These are phyloP conservation scores for Leptodirus hochenwartii DNA, from an alignment of 2,888 invertebrate species.

Conservation along the genomic window DNA sequence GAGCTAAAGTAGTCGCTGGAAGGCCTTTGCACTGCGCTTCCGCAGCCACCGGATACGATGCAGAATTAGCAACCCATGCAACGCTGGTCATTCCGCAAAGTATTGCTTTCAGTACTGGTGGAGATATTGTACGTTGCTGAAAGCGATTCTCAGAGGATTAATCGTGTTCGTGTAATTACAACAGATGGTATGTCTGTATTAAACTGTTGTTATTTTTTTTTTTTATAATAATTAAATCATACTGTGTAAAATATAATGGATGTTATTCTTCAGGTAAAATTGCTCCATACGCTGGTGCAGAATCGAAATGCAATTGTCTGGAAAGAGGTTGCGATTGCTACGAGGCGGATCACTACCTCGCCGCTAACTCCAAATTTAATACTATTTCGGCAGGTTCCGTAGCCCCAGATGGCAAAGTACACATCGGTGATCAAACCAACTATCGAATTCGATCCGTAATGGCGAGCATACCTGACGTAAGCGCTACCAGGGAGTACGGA, in stretches of 20 bases:
- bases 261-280: no score
- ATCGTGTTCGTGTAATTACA: constrained; percentile 75
- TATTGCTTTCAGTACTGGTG: constrained; percentile 82
- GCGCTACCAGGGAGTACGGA: constrained; percentile 71
- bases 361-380: constrained; percentile 85
- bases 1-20: constrained; percentile 85
- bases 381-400: constrained; percentile 85
- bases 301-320: constrained; percentile 83
- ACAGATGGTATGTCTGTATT: no score
- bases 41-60: constrained; percentile 58
- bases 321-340: constrained; percentile 86
- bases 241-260: no score
- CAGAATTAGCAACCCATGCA: constrained; percentile 79
- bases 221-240: no score
- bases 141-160: constrained; percentile 87
- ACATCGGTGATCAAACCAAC: constrained; percentile 90
- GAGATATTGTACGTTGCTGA: constrained; percentile 88
- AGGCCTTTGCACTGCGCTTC: constrained; percentile 84
- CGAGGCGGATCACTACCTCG: constrained; percentile 78
- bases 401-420: constrained; percentile 84
- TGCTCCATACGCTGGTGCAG: constrained; percentile 82
- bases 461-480: constrained; percentile 77
- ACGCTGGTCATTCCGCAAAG: constrained; percentile 87
- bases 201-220: no score
- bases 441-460: constrained; percentile 75